A percentile compares a stretch with the other conserved stretches of the same genome.
Evolutionary conservation across 1,140 invertebrate species (phyloP).

Genomic region (Leucophenga varia): DNA sequence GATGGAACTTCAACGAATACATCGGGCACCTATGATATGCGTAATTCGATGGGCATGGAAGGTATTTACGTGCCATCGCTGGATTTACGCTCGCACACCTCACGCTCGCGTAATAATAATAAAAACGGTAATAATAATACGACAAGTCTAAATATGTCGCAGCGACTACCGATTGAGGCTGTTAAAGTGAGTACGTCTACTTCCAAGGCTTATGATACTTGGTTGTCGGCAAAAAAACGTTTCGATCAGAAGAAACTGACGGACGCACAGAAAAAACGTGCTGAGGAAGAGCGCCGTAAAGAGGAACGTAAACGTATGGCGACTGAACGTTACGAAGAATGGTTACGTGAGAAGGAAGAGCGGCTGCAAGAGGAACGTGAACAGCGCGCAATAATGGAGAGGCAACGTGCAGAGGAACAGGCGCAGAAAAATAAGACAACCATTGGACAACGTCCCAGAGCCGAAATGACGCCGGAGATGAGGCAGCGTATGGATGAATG

Average conservation of each 20-base stretch:
- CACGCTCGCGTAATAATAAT: no score
- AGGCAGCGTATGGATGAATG: no score
- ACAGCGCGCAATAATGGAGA: slow-evolving; percentile 5
- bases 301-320: slow-evolving; percentile 25
- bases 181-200: slow-evolving; percentile 25
- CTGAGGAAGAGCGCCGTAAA: slow-evolving; percentile 1
- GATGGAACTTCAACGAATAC: slow-evolving; percentile 28
- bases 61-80: slow-evolving; percentile 18
- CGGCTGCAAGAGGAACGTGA: no score
- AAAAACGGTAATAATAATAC: slow-evolving; percentile 14
- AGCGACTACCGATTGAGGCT: no score
- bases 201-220: slow-evolving; percentile 24
- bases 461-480: no score
- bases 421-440: no score
- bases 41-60: slow-evolving; percentile 5
- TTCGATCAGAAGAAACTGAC: slow-evolving; percentile 5
- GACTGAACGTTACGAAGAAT: slow-evolving; percentile 23
- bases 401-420: no score
- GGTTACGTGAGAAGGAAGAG: slow-evolving; percentile 21
- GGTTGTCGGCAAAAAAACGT: slow-evolving; percentile 24
- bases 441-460: no score
- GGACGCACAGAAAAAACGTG: slow-evolving; percentile 1
- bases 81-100: slow-evolving; percentile 10
- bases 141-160: slow-evolving; percentile 3
- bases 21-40: slow-evolving; percentile 20